phyloP scores from a whole-genome alignment of 2,113 vertebrate species.

The Notothenia coriiceps region DNA sequence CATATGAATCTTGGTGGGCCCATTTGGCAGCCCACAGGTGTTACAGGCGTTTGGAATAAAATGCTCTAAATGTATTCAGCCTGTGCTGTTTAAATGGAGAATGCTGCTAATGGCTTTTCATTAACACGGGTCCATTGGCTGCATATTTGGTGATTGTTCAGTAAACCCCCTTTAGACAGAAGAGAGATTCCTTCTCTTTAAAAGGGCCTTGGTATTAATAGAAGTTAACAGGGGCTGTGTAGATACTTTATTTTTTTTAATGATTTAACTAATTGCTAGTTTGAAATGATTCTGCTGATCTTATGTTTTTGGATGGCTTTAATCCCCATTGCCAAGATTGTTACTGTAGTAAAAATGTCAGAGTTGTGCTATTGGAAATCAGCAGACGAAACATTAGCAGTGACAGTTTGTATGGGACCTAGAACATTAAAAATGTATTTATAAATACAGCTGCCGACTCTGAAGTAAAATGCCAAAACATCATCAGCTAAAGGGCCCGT shows the following conservation, averaged over 20 bases:
- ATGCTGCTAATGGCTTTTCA: conserved; percentile 76
- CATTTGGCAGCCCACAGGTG: background rate
- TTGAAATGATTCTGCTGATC: background rate
- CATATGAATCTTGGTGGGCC: too few species aligned
- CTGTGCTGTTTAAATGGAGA: conserved; percentile 65
- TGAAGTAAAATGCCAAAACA: background rate
- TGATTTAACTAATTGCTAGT: conserved; percentile 1
- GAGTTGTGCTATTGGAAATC: background rate
- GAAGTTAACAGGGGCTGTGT: background rate
- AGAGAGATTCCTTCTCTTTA: conserved; percentile 34
- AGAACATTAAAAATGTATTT: background rate
- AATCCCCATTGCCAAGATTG: background rate
- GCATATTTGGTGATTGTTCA: conserved; percentile 38
- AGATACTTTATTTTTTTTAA: background rate
- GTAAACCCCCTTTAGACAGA: conserved; percentile 45
- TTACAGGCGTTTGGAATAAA: conserved; percentile 55
- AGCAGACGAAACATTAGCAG: background rate
- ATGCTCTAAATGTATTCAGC: conserved; percentile 72
- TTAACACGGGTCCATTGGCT: conserved; percentile 59
- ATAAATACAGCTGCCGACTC: background rate
- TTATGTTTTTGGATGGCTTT: background rate
- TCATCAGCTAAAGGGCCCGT: background rate
- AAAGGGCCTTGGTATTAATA: conserved; percentile 32
- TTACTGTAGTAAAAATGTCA: background rate
- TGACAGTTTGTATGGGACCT: background rate